These are phyloP conservation scores for Trileptium ribeirensis DNA, from an alignment of 2,888 invertebrate species.

Conservation along the genomic window DNA sequence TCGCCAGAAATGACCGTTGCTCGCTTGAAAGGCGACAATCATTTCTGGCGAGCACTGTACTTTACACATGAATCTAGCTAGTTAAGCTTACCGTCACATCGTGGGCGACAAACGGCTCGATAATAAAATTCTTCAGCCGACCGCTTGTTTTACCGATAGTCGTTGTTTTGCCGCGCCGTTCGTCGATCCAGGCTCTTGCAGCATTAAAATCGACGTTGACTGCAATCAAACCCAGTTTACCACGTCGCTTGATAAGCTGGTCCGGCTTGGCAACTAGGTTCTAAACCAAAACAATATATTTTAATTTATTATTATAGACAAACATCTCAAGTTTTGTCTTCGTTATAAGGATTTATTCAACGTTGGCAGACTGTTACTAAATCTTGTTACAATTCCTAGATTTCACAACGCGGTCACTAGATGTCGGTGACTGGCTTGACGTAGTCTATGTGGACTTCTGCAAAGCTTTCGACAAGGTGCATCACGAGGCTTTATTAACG, in stretches of 20 bases:
- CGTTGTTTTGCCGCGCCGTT: slow-evolving; percentile 56
- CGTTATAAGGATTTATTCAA: neutral
- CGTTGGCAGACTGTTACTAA: neutral
- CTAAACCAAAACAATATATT: slow-evolving; percentile 56
- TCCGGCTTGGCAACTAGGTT: slow-evolving; percentile 96
- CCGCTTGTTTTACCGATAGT: slow-evolving; percentile 79
- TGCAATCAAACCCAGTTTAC: slow-evolving; percentile 90
- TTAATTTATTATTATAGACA: slow-evolving; percentile 25
- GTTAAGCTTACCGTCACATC: slow-evolving; percentile 66
- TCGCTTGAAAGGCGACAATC: too few relatives aligned
- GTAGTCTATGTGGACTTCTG: too few relatives aligned
- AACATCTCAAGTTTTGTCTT: neutral
- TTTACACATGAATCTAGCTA: too few relatives aligned
- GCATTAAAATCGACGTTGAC: slow-evolving; percentile 75
- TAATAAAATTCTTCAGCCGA: slow-evolving; percentile 82
- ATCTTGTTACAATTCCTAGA: too few relatives aligned
- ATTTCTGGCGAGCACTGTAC: too few relatives aligned
- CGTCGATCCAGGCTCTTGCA: slow-evolving; percentile 76
- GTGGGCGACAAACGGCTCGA: slow-evolving; percentile 91
- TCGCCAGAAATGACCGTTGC: too few relatives aligned
- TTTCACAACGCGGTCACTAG: too few relatives aligned
- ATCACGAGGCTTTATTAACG: too few relatives aligned
- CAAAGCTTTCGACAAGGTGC: too few relatives aligned
- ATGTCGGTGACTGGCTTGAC: too few relatives aligned
- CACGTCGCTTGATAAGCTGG: slow-evolving; percentile 93